These are phyloP conservation scores for Sepioteuthis lessoniana DNA, from an alignment of 2,888 invertebrate genomes.

Conservation along the genomic window DNA sequence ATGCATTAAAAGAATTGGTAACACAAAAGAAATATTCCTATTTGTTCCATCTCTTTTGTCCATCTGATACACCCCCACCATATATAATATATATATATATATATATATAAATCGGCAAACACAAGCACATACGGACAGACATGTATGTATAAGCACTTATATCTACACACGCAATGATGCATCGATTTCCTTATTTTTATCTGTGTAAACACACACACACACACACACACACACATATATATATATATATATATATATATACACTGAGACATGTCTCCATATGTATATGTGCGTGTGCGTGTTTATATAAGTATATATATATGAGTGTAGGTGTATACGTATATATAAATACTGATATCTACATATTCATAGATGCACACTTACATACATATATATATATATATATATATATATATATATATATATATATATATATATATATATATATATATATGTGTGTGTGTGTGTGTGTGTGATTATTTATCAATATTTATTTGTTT, in stretches of 20 bases:
- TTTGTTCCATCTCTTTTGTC: too few relatives aligned
- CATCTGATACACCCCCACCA: too few relatives aligned
- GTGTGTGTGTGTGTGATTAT: neutral
- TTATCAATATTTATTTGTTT: neutral
- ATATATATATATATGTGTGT: neutral
- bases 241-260: neutral
- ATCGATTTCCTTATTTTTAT: neutral
- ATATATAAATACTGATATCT: neutral
- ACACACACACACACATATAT: neutral
- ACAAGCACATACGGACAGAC: neutral
- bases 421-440: neutral
- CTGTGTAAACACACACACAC: neutral
- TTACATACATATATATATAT: neutral
- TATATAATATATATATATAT: neutral
- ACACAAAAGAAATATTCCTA: too few relatives aligned
- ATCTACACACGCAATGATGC: neutral
- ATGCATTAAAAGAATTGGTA: too few relatives aligned
- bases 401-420: neutral
- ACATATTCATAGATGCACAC: neutral
- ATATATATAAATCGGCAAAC: neutral
- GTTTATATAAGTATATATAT: neutral
- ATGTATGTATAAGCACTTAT: neutral
- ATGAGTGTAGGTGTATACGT: neutral
- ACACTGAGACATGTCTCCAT: neutral
- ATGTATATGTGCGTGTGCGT: neutral